phyloP scores from a whole-genome alignment of 2,113 vertebrate genomes.

The Rhinichthys klamathensis region DNA sequence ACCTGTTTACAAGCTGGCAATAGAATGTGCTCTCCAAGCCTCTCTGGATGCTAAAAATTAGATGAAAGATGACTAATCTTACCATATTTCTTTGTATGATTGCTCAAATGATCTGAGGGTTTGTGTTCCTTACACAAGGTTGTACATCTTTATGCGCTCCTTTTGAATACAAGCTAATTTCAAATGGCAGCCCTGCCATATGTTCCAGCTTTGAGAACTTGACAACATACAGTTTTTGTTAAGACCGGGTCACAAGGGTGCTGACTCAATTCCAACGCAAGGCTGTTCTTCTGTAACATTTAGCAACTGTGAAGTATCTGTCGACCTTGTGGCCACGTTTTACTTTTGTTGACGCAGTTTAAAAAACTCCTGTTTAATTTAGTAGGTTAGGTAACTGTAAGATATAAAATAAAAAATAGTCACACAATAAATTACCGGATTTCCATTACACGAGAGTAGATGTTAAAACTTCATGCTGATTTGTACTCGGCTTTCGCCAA shows the following conservation, averaged over 20 bases:
- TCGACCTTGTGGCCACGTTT: background rate
- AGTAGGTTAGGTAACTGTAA: background rate
- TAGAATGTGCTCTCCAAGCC: background rate
- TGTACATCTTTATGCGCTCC: background rate
- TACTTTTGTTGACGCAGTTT: background rate
- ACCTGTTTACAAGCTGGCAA: background rate
- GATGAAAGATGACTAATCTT: slow-evolving; percentile 11
- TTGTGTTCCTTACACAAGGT: background rate
- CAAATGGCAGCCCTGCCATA: background rate
- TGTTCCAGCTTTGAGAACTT: slow-evolving; percentile 5
- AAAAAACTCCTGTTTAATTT: background rate
- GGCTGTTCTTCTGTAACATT: background rate
- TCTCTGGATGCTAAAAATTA: background rate
- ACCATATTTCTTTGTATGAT: background rate
- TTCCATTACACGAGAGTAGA: no score
- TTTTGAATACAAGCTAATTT: background rate
- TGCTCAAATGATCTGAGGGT: background rate
- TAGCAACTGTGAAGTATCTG: slow-evolving; percentile 5
- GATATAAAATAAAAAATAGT: background rate
- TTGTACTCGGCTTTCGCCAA: no score
- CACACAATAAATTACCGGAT: no score
- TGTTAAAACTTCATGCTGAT: no score
- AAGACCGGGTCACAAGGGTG: slow-evolving; percentile 13
- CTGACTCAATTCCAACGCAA: background rate
- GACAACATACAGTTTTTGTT: background rate